A percentile compares a stretch with the other conserved stretches of the same genome.
Conservation (phyloP, 2,113 vertebrate genomes). For the Proteles cristata region DNA sequence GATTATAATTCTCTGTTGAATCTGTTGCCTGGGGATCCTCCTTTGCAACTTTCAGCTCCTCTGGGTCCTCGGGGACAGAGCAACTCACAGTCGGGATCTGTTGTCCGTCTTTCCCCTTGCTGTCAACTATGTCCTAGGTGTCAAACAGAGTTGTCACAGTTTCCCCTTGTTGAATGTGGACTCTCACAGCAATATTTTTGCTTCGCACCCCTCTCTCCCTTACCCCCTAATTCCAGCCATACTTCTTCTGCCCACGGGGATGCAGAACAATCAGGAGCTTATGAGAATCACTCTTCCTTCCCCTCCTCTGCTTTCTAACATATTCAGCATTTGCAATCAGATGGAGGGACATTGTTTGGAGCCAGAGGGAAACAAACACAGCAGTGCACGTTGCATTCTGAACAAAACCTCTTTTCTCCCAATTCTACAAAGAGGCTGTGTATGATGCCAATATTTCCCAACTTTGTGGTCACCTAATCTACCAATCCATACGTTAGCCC, state of each 20-base stretch:
- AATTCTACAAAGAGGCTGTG: constrained; percentile 55
- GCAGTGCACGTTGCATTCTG: constrained; percentile 4
- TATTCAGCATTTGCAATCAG: constrained; percentile 72
- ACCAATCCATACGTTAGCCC: neutral
- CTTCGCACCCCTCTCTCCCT: constrained; percentile 75
- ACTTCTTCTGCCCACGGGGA: constrained; percentile 86
- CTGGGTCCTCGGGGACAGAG: constrained; percentile 52
- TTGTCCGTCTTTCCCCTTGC: constrained; percentile 47
- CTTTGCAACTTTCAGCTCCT: constrained; percentile 58
- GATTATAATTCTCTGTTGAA: constrained; percentile 84
- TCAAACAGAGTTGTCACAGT: constrained; percentile 72
- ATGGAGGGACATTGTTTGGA: constrained; percentile 74
- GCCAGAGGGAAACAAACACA: constrained; percentile 73
- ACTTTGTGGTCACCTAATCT: neutral
- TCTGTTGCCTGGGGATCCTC: constrained; percentile 76
- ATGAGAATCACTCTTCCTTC: constrained; percentile 59
- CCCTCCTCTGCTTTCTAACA: constrained; percentile 64
- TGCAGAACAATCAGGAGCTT: constrained; percentile 84
- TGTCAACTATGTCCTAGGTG: constrained; percentile 84
- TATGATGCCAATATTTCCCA: neutral
- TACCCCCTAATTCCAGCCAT: constrained; percentile 88
- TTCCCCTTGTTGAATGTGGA: constrained; percentile 69
- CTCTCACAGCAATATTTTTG: constrained; percentile 77
- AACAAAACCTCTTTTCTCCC: constrained; percentile 71
- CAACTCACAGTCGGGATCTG: constrained; percentile 31